Evolutionary conservation across 2,797 vertebrate species (phyloP).

Genomic region (Crax fasciolata): DNA sequence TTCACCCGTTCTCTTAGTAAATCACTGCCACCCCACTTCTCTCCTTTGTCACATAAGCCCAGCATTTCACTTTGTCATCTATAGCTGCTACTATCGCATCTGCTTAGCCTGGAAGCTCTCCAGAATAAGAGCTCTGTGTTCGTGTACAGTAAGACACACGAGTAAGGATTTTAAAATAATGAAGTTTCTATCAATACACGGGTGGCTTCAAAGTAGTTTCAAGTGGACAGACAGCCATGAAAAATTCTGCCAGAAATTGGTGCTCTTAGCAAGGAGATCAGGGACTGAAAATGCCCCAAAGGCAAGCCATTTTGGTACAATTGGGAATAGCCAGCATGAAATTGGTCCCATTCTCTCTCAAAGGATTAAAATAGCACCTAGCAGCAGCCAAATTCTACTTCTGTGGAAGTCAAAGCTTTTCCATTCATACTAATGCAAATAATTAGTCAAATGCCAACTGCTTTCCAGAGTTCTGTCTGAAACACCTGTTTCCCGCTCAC

Average conservation of each 20-base stretch:
- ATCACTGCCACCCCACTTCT: neutral
- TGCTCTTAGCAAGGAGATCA: slow-evolving; percentile 8
- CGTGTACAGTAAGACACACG: neutral
- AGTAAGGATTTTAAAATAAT: neutral
- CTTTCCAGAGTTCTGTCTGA: neutral
- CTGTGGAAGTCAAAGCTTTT: neutral
- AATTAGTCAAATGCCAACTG: neutral
- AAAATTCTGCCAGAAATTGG: neutral
- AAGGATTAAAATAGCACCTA: neutral
- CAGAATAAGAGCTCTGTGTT: neutral
- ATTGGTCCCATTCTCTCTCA: slow-evolving; percentile 23
- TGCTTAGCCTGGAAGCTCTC: slow-evolving; percentile 2
- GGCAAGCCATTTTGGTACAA: neutral
- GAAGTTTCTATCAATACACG: neutral
- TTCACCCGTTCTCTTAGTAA: neutral
- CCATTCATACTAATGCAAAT: neutral
- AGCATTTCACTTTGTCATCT: neutral
- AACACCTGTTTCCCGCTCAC: neutral
- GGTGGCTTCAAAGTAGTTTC: slow-evolving; percentile 21
- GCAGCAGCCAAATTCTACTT: slow-evolving; percentile 15
- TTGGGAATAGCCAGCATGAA: slow-evolving; percentile 20
- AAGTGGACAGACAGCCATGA: neutral
- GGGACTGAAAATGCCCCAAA: slow-evolving; percentile 17
- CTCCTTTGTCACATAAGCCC: neutral
- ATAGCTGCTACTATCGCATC: neutral